Evolutionary conservation across 1,140 invertebrate species (phyloP), one percentile per base, ranked within the genome.

Genomic region (Leptopilina clavipes): DNA sequence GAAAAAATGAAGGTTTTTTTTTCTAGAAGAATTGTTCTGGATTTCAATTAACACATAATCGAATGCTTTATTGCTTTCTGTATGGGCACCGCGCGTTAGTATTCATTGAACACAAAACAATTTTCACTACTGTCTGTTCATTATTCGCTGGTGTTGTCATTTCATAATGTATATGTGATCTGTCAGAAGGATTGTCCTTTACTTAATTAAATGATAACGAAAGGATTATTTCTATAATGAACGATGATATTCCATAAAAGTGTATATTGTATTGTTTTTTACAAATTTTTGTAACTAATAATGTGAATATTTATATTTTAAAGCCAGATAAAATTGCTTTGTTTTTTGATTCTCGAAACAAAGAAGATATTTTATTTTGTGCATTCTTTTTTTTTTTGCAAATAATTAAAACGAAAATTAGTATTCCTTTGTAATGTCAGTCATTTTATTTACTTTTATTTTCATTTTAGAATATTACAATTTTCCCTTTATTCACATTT

Each of bases 141-240:
- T 65, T 31, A 65, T 65, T 65, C 56, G 11, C 14, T 31, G 12
- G 8, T n/a, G n/a, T 14, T 31, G 59, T 65, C 25, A 65, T 22
- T 31, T 65, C 8, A 11, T 19, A 18, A 54, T 40, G 7, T 40
- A 40, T 40, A 40, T 52, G 6, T 52, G 0, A 25, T 11, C 1
- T 65, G 6, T 19, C 25, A 65, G 14, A 8, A 65, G 59, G 14
- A 31, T 65, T 65, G 12, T 65, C 25, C 59, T 65, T 22, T 65
- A 31, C 22, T 65, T 65, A 31, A 37, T 37, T 65, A 37, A 65
- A 65, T 31, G 59, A 52, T 52, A 52, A 65, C 59, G 59, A 1
- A 31, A 1, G 11, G 22, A 65, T 65, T 65, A 37, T 65, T 65
- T 37, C 3, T n/a, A 65, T 25, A 59, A 59, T 25, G 11, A 3